Evolutionary conservation across 2,113 vertebrate genomes (phyloP).

Genomic region (Telmatochromis brachygnathus): DNA sequence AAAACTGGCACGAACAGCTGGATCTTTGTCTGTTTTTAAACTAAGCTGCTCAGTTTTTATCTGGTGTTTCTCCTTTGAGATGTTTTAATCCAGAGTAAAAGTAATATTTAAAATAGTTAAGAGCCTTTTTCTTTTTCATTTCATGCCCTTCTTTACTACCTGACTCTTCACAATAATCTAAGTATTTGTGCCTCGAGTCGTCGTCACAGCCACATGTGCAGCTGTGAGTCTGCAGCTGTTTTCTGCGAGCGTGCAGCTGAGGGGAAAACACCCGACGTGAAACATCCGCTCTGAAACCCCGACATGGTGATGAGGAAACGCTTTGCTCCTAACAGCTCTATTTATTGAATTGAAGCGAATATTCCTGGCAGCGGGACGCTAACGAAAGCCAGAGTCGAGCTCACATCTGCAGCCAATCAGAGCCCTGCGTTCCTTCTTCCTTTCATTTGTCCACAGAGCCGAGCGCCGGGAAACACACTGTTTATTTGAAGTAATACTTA

Average conservation of each 20-base stretch:
- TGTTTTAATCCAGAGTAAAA: neutral
- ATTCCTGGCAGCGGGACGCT: conserved; percentile 70
- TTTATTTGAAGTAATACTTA: conserved; percentile 76
- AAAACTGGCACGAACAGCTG: neutral
- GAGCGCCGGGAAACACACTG: conserved; percentile 57
- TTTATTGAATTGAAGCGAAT: conserved; percentile 74
- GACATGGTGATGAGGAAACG: conserved; percentile 68
- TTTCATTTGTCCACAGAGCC: conserved; percentile 68
- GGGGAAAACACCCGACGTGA: conserved; percentile 29
- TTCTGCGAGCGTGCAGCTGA: neutral
- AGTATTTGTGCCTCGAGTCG: neutral
- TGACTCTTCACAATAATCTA: neutral
- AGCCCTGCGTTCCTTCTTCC: conserved; percentile 54
- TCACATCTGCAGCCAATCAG: conserved; percentile 74
- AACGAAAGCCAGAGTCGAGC: conserved; percentile 69
- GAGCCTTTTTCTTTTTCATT: neutral
- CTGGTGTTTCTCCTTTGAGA: neutral
- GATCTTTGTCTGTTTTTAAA: neutral
- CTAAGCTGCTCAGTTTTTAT: neutral
- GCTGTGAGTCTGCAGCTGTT: neutral
- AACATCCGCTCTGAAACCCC: conserved; percentile 50
- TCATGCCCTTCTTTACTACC: neutral
- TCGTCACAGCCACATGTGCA: neutral
- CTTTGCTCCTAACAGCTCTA: conserved; percentile 66
- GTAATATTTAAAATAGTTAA: neutral